Evolutionary conservation across 2,888 invertebrate genomes (phyloP).

Genomic region (Lottia gigantea): DNA sequence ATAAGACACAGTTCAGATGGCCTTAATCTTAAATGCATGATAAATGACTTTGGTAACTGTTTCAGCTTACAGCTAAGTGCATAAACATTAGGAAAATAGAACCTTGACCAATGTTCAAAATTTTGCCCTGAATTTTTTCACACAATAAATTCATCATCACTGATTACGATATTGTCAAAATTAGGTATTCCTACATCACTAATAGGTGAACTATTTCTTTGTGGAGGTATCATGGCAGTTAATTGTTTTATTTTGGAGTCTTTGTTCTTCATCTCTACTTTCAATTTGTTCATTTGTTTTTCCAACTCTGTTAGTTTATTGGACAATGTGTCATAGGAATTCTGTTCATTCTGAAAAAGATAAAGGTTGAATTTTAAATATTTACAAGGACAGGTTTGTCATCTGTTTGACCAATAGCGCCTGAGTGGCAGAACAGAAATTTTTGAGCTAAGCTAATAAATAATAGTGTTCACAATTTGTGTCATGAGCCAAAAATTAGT

Average conservation of each 20-base stretch:
- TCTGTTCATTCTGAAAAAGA: neutral
- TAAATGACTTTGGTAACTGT: no score
- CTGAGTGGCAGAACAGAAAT: no score
- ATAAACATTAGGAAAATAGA: no score
- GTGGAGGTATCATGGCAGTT: neutral
- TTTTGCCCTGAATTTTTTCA: constrained; percentile 2
- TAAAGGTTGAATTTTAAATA: neutral
- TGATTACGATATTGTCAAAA: constrained; percentile 16
- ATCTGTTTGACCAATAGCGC: no score
- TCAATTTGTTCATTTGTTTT: constrained; percentile 15
- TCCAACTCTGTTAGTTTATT: constrained; percentile 2
- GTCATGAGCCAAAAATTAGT: no score
- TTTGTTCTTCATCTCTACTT: constrained; percentile 11
- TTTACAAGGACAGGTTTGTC: no score
- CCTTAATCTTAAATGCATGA: no score
- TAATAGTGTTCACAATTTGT: no score
- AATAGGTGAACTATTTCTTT: neutral
- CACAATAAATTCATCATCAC: constrained; percentile 23
- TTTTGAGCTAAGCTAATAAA: no score
- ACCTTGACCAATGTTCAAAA: no score
- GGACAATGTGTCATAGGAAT: neutral
- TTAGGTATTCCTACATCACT: neutral
- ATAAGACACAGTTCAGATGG: no score
- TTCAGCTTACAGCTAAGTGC: no score
- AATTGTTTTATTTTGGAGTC: constrained; percentile 13